A percentile compares a stretch with the other conserved stretches of the same genome.
Evolutionary conservation across 2,113 vertebrate genomes (phyloP).

Genomic region (Scomber colias): DNA sequence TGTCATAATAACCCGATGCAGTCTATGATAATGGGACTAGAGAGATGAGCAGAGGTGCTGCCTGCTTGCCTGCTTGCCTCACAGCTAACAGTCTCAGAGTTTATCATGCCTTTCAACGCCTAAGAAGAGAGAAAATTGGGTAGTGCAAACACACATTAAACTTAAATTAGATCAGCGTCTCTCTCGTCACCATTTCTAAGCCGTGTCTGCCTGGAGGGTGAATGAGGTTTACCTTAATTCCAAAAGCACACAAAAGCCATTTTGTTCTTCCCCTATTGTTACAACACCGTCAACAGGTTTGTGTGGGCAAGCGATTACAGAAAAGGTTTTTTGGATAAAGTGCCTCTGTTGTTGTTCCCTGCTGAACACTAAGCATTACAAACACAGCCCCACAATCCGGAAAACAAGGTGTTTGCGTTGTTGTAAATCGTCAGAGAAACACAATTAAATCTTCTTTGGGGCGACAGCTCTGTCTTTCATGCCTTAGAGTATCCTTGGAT

Average conservation of each 20-base stretch:
- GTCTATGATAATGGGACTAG: conserved; percentile 54
- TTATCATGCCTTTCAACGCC: conserved; percentile 56
- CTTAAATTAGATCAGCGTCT: conserved; percentile 63
- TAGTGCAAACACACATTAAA: conserved; percentile 65
- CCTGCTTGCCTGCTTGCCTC: not conserved
- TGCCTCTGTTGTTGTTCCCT: conserved; percentile 39
- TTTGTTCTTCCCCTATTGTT: conserved; percentile 54
- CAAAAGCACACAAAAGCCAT: conserved; percentile 65
- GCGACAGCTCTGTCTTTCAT: conserved; percentile 26
- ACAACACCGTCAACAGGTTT: conserved; percentile 62
- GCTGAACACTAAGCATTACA: conserved; percentile 46
- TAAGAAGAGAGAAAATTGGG: conserved; percentile 59
- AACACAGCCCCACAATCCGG: conserved; percentile 24
- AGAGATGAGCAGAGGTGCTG: conserved; percentile 46
- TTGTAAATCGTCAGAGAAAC: conserved; percentile 35
- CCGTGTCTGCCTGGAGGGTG: conserved; percentile 45
- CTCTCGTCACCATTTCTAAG: conserved; percentile 44
- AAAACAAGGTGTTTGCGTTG: conserved; percentile 46
- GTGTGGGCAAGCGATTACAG: conserved; percentile 61
- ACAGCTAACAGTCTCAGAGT: conserved; percentile 50
- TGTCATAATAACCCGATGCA: conserved; percentile 32
- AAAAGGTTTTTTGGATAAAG: conserved; percentile 37
- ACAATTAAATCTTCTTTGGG: conserved; percentile 42
- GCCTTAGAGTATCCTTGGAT: conserved; percentile 53
- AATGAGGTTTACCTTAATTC: conserved; percentile 68